Evolutionary conservation across 1,140 invertebrate genomes (phyloP), one percentile per base, ranked within the genome.

Genomic region (Antheraea mylitta): DNA sequence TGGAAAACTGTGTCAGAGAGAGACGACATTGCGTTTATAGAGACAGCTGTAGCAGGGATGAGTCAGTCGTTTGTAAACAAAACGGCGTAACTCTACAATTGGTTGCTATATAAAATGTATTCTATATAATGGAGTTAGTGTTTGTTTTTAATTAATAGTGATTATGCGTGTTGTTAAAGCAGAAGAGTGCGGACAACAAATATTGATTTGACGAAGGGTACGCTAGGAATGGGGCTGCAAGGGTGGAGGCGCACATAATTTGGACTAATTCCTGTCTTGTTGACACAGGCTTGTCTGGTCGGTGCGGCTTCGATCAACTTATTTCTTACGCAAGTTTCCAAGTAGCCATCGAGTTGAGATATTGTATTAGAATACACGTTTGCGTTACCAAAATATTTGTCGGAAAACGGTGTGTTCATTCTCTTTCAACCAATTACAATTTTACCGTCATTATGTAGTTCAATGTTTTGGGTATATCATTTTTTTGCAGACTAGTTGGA

Each of bases 161-260:
- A 70, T 16, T 58, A 86, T 90, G 89, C 89, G 87, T 91, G 87
- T 89, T 86, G 82, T 87, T 85, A 90, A 89, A 85, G 85, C 85
- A 91, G 89, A 91, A 91, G 89, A 91, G 89, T 87, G 80, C 87
- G 87, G 89, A 90, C 89, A 85, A 90, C 87, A 91, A 91, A 91
- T 91, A 91, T 91, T 91, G 89, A 91, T 91, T 91, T 86, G 86
- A 79, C 75, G 77, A 74, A 78, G 79, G 85, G 83, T 85, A 77
- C 79, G 76, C 66, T n/a, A 53, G 64, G 48, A 53, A 53, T 61
- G 65, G 37, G 67, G 38, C 71, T 63, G 73, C 64, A 53, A 73
- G 76, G 76, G 69, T 70, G 81, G 71, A 73, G 71, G 78, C 67
- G 83, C 77, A 82, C 81, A 89, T 91, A 91, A 91, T 91, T 91